A percentile compares a stretch with the other conserved stretches of the same genome.
Conservation (phyloP, 2,797 vertebrate genomes). For the Threskiornis aethiopicus region DNA sequence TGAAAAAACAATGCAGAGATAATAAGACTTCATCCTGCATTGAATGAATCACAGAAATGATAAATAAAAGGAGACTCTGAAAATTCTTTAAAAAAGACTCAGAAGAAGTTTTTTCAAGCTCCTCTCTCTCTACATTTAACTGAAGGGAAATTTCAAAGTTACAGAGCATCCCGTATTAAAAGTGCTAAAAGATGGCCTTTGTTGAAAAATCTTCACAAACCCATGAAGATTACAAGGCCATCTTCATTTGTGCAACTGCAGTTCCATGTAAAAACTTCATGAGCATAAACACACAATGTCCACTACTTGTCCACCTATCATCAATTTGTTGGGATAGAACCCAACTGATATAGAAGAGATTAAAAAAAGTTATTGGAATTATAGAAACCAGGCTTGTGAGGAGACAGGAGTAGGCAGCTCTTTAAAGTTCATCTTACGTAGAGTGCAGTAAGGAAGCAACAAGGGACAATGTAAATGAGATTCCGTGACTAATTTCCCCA, state of each 20-base stretch:
- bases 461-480: constrained; percentile 51
- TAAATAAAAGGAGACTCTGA: neutral
- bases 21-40: neutral
- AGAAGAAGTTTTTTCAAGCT: neutral
- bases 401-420: constrained; percentile 12
- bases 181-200: neutral
- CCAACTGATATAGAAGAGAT: neutral
- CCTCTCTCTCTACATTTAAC: neutral
- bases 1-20: neutral
- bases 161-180: neutral
- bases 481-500: constrained; percentile 44
- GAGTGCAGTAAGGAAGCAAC: neutral
- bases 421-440: constrained; percentile 17
- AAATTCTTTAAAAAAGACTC: neutral
- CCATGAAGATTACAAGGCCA: neutral
- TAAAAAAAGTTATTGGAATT: neutral
- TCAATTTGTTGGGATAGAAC: neutral
- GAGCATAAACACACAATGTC: neutral
- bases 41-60: neutral
- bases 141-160: neutral
- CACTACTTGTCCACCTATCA: neutral
- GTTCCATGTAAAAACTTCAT: neutral
- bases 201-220: neutral
- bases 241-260: neutral
- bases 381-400: neutral